A percentile compares a stretch with the other conserved stretches of the same genome.
phyloP scores from a whole-genome alignment of 2,888 invertebrate genomes.

The Glyphotaelius pellucidus region DNA sequence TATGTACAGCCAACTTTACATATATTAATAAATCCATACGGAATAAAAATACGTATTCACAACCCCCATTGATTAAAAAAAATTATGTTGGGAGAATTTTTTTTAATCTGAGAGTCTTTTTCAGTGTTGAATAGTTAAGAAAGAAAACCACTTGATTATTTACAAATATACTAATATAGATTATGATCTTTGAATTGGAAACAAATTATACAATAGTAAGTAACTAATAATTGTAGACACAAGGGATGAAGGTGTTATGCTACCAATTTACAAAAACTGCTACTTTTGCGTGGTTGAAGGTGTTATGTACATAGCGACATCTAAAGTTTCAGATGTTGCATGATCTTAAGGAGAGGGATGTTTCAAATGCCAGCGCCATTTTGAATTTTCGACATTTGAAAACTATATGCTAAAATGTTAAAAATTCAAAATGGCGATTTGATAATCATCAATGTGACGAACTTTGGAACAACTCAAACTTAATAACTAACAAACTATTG shows the following conservation, averaged over 20 bases:
- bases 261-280: not conserved
- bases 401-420: too few species aligned
- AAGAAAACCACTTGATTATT: not conserved
- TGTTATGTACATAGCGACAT: not conserved
- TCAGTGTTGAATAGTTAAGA: not conserved
- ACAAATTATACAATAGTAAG: not conserved
- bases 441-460: too few species aligned
- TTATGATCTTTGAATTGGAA: not conserved
- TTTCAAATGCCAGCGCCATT: not conserved
- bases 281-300: too few species aligned
- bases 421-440: too few species aligned
- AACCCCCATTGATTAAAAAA: conserved; percentile 19
- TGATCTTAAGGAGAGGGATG: not conserved
- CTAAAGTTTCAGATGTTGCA: not conserved
- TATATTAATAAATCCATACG: not conserved
- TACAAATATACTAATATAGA: not conserved
- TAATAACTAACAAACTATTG: too few species aligned
- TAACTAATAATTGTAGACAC: not conserved
- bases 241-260: not conserved
- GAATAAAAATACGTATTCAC: conserved; percentile 6
- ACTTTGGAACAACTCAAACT: too few species aligned
- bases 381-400: too few species aligned
- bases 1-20: not conserved
- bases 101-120: conserved; percentile 5
- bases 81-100: not conserved